Evolutionary conservation across 1,140 invertebrate species (phyloP).

Genomic region (Dinothrombium tinctorium): DNA sequence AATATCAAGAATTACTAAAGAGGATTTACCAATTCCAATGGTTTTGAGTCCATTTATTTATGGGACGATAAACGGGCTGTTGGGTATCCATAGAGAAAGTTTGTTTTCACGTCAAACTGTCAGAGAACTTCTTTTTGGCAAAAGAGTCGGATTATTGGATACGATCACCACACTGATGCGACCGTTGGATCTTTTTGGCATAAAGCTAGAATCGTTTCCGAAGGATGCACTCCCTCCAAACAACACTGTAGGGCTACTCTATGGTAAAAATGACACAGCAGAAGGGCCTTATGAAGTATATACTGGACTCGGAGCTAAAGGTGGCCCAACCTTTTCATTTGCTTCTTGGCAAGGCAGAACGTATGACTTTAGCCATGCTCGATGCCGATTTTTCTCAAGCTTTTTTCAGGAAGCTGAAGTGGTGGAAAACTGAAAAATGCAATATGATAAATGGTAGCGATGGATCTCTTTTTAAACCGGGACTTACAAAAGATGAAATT

Average conservation of each 20-base stretch:
- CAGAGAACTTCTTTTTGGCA: neutral
- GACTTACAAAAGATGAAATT: constrained; percentile 14
- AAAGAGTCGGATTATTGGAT: neutral
- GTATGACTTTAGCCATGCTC: neutral
- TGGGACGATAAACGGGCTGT: neutral
- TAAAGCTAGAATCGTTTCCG: constrained; percentile 5
- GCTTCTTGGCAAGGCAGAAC: neutral
- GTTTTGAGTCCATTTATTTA: neutral
- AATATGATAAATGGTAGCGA: constrained; percentile 19
- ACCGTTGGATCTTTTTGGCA: neutral
- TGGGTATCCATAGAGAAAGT: neutral
- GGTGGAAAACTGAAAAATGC: constrained; percentile 12
- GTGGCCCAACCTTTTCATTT: neutral
- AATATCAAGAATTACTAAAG: neutral
- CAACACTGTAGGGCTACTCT: constrained; percentile 11
- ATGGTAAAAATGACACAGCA: constrained; percentile 10
- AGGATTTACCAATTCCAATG: neutral
- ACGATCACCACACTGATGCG: neutral
- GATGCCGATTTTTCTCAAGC: neutral
- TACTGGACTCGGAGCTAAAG: constrained; percentile 8
- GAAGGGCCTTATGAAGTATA: constrained; percentile 12
- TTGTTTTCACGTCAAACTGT: neutral
- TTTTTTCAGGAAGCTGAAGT: constrained; percentile 2
- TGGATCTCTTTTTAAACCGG: constrained; percentile 18
- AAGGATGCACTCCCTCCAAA: constrained; percentile 7